Evolutionary conservation across 2,888 invertebrate species (phyloP), one percentile per base, ranked within the genome.

Genomic region (Chloroclystis v-ata): DNA sequence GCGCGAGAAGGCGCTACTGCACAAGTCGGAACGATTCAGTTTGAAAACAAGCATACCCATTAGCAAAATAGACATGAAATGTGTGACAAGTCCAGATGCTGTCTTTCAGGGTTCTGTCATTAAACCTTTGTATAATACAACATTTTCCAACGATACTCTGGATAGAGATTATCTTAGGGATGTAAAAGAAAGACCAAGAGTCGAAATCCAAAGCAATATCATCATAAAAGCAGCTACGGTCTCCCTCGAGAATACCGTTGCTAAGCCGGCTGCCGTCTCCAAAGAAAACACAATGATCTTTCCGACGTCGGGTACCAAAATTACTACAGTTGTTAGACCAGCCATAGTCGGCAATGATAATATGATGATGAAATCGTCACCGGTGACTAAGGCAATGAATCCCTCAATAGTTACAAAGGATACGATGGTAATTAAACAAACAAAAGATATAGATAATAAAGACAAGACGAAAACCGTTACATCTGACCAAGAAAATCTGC

Each of bases 41-140:
- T 61, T 88, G 10, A 88, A 82, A 75, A 87, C 88, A 0, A 87
- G 86, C 59, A 88, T 88, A 57, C 88, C 88, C 2, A 86, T 87
- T 37, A 85, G 84, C 48, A 85, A 86, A 61, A 78, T 87, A 28
- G 87, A 87, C 54, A 78, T 87, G 72, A 87, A 85, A 63, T 82
- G 80, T 54, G 83, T 86, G 1, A 74, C 60, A 29, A 74, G 35
- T 38, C 41, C 57, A 5, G 59, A 61, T 28, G 50, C 53, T 14
- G 37, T 40, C 0, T 55, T 49, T 30, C 54, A 53, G 33, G 55
- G 45, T 32, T 57, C 54, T 16, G 60, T 57, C 43, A 67, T 65
- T 37, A 47, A 61, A 1, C 50, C 60, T 3, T 55, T 62, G 4
- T 75, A 71, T 25, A 75, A 70, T 49, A 65, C 74, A 28, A 58